Evolutionary conservation across 2,888 invertebrate genomes (phyloP).

Genomic region (Abrostola triplasia): DNA sequence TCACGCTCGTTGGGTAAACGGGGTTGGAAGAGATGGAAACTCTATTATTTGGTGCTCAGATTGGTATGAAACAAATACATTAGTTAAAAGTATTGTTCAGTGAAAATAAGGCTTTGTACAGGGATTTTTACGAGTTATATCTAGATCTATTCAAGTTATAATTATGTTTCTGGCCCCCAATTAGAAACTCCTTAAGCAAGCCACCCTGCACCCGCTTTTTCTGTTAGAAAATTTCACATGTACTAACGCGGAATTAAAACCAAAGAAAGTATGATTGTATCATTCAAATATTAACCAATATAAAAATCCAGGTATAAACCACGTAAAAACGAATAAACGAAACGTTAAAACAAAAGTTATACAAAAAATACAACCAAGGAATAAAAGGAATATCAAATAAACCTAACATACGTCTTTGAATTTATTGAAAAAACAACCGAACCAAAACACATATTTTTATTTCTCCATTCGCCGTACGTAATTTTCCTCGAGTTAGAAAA

Average conservation of each 20-base stretch:
- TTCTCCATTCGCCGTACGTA: slow-evolving; percentile 24
- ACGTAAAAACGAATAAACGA: neutral
- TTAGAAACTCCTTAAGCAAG: too few relatives aligned
- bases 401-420: slow-evolving; percentile 26
- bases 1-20: neutral
- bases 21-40: slow-evolving; percentile 1
- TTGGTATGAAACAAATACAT: too few relatives aligned
- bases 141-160: too few relatives aligned
- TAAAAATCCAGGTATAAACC: too few relatives aligned
- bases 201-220: too few relatives aligned
- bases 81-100: too few relatives aligned
- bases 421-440: slow-evolving; percentile 42
- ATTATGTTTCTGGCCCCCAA: too few relatives aligned
- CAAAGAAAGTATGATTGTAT: too few relatives aligned
- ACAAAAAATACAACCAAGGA: neutral
- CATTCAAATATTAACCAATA: too few relatives aligned
- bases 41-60: neutral
- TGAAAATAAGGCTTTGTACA: neutral
- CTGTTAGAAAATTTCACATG: too few relatives aligned
- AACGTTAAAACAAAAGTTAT: neutral
- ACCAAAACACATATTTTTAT: slow-evolving; percentile 41
- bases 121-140: too few relatives aligned
- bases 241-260: too few relatives aligned
- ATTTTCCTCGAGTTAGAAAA: slow-evolving; percentile 41
- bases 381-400: slow-evolving; percentile 14